A percentile compares a stretch with the other conserved stretches of the same genome.
phyloP scores from a whole-genome alignment of 2,113 vertebrate genomes.

The Vicugna pacos region DNA sequence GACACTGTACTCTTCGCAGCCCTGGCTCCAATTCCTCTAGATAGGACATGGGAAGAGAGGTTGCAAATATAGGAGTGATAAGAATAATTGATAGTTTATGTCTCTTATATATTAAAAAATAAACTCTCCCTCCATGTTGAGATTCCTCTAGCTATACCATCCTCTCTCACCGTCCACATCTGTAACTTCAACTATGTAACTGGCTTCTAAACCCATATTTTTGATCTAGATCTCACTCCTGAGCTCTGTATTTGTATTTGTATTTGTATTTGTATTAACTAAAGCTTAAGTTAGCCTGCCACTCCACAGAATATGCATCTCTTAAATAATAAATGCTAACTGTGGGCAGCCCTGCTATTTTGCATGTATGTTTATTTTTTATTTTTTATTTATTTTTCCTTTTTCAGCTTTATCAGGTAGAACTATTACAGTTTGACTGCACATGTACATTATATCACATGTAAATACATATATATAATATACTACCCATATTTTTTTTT shows the following conservation, averaged over 20 bases:
- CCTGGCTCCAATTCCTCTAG: slow-evolving; percentile 28
- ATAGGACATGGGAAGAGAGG: not conserved
- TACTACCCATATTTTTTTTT: no score
- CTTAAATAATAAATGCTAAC: slow-evolving; percentile 19
- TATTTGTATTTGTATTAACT: not conserved
- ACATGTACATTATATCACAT: no score
- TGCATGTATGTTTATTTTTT: slow-evolving; percentile 2
- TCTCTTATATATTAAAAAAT: slow-evolving; percentile 9
- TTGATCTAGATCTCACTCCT: slow-evolving; percentile 13
- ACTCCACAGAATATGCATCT: not conserved
- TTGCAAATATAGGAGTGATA: not conserved
- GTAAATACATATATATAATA: no score
- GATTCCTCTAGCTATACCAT: not conserved
- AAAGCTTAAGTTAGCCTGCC: not conserved
- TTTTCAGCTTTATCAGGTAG: no score
- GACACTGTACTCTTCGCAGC: slow-evolving; percentile 31
- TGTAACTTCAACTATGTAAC: not conserved
- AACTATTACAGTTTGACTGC: no score
- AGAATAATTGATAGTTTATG: not conserved
- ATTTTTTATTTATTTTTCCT: no score
- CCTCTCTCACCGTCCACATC: not conserved
- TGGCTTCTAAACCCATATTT: not conserved
- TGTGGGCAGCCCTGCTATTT: not conserved
- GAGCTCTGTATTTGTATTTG: not conserved
- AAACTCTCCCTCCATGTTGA: not conserved